These are phyloP conservation scores for Microctonus aethiopoides DNA, from an alignment of 2,888 invertebrate genomes.

Conservation along the genomic window DNA sequence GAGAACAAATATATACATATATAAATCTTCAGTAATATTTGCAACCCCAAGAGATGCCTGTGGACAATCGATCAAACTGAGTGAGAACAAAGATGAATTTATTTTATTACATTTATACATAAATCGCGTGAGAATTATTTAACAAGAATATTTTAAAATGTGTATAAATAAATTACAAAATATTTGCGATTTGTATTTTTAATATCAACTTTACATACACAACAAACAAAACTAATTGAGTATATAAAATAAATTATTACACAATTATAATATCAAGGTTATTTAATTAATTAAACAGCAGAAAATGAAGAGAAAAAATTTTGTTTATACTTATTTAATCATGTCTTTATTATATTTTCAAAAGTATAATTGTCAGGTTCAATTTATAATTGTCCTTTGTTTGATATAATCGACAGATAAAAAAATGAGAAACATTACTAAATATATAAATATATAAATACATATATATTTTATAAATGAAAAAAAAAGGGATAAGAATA, in stretches of 20 bases:
- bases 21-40: constrained; percentile 35
- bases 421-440: constrained; percentile 1
- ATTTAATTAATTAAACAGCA: too few relatives aligned
- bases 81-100: neutral
- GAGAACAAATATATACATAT: neutral
- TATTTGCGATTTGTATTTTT: too few relatives aligned
- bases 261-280: too few relatives aligned
- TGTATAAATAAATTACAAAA: too few relatives aligned
- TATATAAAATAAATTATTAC: too few relatives aligned
- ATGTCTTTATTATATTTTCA: too few relatives aligned
- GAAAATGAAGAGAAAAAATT: too few relatives aligned
- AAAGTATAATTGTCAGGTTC: too few relatives aligned
- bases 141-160: too few relatives aligned
- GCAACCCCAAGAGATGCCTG: constrained; percentile 35
- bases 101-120: neutral
- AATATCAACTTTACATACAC: too few relatives aligned
- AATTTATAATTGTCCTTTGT: constrained; percentile 30
- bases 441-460: neutral
- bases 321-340: too few relatives aligned
- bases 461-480: constrained; percentile 16
- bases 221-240: too few relatives aligned
- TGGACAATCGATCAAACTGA: constrained; percentile 39
- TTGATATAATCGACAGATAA: constrained; percentile 39
- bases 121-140: neutral
- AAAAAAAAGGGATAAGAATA: constrained; percentile 34